phyloP scores from a whole-genome alignment of 2,888 invertebrate genomes.

The Geophilus truncorum region DNA sequence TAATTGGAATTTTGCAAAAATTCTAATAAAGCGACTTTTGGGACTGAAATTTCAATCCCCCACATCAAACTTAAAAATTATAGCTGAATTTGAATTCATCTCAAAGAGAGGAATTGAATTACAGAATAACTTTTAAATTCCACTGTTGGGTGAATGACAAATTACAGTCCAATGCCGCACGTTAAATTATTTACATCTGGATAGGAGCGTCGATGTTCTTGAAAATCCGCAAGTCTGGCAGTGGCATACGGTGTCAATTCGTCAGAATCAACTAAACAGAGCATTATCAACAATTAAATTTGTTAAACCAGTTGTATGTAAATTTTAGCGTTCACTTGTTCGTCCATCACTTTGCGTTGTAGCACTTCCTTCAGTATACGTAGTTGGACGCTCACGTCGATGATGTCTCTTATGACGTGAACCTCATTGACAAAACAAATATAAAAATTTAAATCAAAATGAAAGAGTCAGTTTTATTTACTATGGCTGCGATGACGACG shows the following conservation, averaged over 20 bases:
- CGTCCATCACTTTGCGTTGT: background rate
- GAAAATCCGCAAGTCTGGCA: background rate
- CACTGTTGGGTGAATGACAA: no score
- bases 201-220: background rate
- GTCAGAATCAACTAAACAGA: background rate
- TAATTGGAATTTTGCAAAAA: background rate
- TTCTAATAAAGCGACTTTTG: background rate
- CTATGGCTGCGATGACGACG: background rate
- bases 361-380: background rate
- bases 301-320: background rate
- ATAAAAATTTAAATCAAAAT: background rate
- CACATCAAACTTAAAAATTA: no score
- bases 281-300: no score
- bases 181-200: background rate
- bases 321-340: background rate
- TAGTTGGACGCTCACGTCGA: background rate
- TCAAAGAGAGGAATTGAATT: no score
- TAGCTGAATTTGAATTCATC: no score
- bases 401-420: background rate
- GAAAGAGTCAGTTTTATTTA: background rate
- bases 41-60: no score
- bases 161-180: no score
- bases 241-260: slow-evolving; percentile 8
- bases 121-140: no score
- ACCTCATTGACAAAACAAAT: background rate